phyloP scores from a whole-genome alignment of 35 echinoderm and acorn worm genomes.

The Diadema setosum region DNA sequence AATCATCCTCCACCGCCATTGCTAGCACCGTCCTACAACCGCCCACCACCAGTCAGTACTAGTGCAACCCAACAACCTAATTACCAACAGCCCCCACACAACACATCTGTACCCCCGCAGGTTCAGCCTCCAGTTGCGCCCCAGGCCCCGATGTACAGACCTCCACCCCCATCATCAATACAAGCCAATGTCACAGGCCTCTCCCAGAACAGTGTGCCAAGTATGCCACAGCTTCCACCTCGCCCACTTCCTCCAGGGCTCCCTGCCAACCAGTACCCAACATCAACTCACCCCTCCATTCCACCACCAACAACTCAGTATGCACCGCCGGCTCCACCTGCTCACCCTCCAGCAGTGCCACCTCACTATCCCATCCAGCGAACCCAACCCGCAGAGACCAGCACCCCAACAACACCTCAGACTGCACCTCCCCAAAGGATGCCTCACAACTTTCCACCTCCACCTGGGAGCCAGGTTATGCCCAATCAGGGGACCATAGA shows the following conservation, averaged over 20 bases:
- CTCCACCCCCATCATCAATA: constrained; percentile 1
- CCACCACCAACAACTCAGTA: constrained; percentile 47
- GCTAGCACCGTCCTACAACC: neutral
- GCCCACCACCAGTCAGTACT: neutral
- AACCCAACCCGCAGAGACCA: neutral
- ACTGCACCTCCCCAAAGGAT: neutral
- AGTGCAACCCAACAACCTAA: neutral
- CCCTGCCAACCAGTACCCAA: neutral
- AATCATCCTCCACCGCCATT: neutral
- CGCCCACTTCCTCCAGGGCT: neutral
- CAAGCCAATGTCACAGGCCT: neutral
- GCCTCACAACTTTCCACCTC: neutral
- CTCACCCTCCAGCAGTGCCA: neutral
- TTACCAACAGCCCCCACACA: constrained; percentile 26
- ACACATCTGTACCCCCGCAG: no score
- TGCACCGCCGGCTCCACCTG: constrained; percentile 35
- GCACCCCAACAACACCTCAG: neutral
- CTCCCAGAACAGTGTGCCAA: neutral
- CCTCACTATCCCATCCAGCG: neutral
- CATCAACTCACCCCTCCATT: constrained; percentile 14
- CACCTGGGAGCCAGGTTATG: neutral
- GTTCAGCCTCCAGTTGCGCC: constrained; percentile 16
- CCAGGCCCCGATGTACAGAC: constrained; percentile 24
- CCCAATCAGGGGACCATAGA: neutral
- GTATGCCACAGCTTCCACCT: neutral